Base-by-base conservation (phyloP, 2,888 invertebrate species). In the Julus scandinavius region DNA sequence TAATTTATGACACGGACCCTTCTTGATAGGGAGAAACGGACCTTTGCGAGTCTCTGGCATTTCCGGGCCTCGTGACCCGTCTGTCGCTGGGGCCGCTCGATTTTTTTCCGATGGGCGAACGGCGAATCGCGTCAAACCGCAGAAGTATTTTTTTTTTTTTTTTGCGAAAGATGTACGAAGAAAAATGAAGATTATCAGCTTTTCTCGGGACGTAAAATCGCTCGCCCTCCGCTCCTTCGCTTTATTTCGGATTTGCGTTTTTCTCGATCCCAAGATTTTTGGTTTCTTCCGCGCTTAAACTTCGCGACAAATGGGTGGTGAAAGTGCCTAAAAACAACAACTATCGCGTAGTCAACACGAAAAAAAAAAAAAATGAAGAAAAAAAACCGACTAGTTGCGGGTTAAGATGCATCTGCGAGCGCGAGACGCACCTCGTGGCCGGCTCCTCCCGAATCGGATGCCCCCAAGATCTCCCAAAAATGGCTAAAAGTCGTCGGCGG, bases 221-320 rank as follows among this genome's bases (percentile, higher is more conserved):
- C 41, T 6, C 41, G 4, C 6, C 41, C 2, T 5, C 41, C 41
- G 4, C 6, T 45, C 6, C 41, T 45, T 45, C 41, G 41, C 41
- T 45, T 45, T 45, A 45, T 45, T 45, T 45, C 41, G 41, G 41
- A 5, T 45, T 2, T 45, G 41, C 54, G 6, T 54, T 54, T 54
- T 15, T 15, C n/a, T n/a, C n/a, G n/a, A n/a, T n/a, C n/a, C n/a
- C n/a, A n/a, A n/a, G n/a, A n/a, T 63, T 63, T 63, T n/a, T 3
- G n/a, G 17, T 63, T 63, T 63, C 20, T 80, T 38, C 80, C 80
- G 20, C 80, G 13, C 80, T 80, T 45, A 5, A 80, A 80, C 38
- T 80, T 80, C 80, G 80, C 29, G 80, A 80, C 80, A n/a, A 38
- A 80, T 38, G 80, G 80, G 80, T 80, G 80, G 80, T 80, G 80